Percentiles rank a stretch among this genome's conserved stretches.
phyloP scores from a whole-genome alignment of 1,140 invertebrate species.

The Musca vetustissima region DNA sequence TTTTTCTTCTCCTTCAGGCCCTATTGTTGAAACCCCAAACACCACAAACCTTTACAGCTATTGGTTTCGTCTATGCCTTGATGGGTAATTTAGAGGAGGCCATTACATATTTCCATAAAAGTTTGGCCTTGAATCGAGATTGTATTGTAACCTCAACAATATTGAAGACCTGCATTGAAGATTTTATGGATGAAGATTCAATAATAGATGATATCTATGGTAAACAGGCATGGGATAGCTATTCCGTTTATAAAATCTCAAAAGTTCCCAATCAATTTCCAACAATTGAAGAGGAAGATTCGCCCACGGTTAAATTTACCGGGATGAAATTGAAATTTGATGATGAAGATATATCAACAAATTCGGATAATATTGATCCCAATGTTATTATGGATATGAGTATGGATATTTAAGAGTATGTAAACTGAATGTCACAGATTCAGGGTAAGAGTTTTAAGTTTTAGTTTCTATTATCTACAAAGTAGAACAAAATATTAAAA shows the following conservation, averaged over 20 bases:
- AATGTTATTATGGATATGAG: slow-evolving; percentile 53
- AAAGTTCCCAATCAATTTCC: slow-evolving; percentile 26
- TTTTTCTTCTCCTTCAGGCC: slow-evolving; percentile 65
- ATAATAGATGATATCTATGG: slow-evolving; percentile 52
- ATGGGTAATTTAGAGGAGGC: slow-evolving; percentile 75
- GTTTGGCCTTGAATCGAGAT: slow-evolving; percentile 81
- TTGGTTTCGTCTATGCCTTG: slow-evolving; percentile 84
- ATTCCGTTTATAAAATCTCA: not conserved
- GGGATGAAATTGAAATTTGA: slow-evolving; percentile 46
- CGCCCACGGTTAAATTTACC: slow-evolving; percentile 39
- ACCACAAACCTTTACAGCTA: slow-evolving; percentile 80
- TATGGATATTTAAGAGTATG: slow-evolving; percentile 39
- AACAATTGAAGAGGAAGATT: slow-evolving; percentile 28
- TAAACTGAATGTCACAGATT: not conserved
- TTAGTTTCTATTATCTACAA: not conserved
- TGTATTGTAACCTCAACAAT: slow-evolving; percentile 92
- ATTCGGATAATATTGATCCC: slow-evolving; percentile 35
- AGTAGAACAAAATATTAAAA: not conserved
- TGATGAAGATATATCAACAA: slow-evolving; percentile 39
- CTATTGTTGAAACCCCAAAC: slow-evolving; percentile 81
- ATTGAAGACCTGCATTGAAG: slow-evolving; percentile 79
- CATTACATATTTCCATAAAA: slow-evolving; percentile 89
- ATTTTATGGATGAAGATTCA: slow-evolving; percentile 64
- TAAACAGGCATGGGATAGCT: slow-evolving; percentile 30
- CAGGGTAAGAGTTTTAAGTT: slow-evolving; percentile 14